These are phyloP conservation scores for Unio delphinus DNA, from an alignment of 2,888 invertebrate species.

Conservation along the genomic window DNA sequence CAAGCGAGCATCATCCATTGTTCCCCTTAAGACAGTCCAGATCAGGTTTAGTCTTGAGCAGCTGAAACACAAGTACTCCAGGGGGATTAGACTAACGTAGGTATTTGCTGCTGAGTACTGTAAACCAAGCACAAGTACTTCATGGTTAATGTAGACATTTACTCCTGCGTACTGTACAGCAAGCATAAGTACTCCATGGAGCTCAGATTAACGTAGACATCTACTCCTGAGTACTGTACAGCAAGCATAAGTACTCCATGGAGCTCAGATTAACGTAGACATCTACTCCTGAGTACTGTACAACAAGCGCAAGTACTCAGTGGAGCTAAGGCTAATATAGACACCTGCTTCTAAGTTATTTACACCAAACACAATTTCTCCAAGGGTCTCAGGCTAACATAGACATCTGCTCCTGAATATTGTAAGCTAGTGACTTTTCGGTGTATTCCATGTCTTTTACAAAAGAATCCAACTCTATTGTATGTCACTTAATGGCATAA, in stretches of 20 bases:
- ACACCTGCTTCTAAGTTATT: too few species aligned
- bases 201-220: slow-evolving; percentile 9
- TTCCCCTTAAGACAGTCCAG: slow-evolving; percentile 19
- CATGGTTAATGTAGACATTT: too few species aligned
- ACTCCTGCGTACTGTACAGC: background rate
- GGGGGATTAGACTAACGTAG: slow-evolving; percentile 27
- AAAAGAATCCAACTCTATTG: too few species aligned
- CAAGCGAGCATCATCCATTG: background rate
- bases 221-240: background rate
- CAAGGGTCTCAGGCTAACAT: too few species aligned
- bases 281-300: too few species aligned
- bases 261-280: too few species aligned
- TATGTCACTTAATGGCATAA: too few species aligned
- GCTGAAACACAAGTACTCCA: slow-evolving; percentile 21
- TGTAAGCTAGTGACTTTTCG: too few species aligned
- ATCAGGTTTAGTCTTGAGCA: slow-evolving; percentile 29
- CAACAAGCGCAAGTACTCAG: too few species aligned
- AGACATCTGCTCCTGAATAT: background rate
- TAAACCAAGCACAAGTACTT: background rate
- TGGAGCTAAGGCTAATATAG: too few species aligned
- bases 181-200: slow-evolving; percentile 10
- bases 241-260: background rate
- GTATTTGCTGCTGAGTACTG: background rate
- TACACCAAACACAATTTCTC: too few species aligned
- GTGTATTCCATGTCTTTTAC: too few species aligned